Base-by-base conservation (phyloP, 2,797 vertebrate genomes). In the Oreochromis mossambicus region DNA sequence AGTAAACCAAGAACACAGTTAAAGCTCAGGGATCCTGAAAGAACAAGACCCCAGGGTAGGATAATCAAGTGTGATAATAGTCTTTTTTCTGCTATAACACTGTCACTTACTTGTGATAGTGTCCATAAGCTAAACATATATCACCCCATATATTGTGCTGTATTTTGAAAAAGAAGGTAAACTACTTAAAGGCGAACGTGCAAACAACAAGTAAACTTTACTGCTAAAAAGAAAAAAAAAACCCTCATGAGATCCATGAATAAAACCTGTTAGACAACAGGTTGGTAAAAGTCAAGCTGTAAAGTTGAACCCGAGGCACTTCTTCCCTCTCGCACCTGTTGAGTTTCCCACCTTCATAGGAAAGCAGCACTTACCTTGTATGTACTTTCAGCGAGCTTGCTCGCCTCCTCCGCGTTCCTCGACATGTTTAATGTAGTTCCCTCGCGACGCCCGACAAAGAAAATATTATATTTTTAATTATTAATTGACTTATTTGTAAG, bases 301-400 rank as follows among this genome's bases (percentile, higher is more conserved):
- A 32, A 61, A 48, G 41, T 79, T 61, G 15, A 78, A 78, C 26
- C 8, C 7, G 55, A 78, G 79, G 76, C n/a, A 13, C 81, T 32
- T 81, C 32, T 46, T 80, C 10, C 21, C 34, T 36, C 19, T 21
- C 63, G 76, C 79, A 95, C 93, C 92, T 94, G 93, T 94, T 92
- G 88, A 43, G 15, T 84, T 63, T 88, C 91, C 9, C 90, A 88
- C 48, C 66, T 54, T 15, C 17, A 48, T 11, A 38, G 41, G 41
- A 8, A 51, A 70, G 38, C 19, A 17, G 58, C 4, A 91, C 95
- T 94, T 92, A 99, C 98, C 96, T 96, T 98, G 90, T 99, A 99
- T 41, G 98, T 99, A 94, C 86, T 98, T 90, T 99, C 98, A 12
- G 98, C 97, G 85, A 99, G 96, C 95, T 95, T 97, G 95, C 95